Conservation (phyloP, 1,140 invertebrate genomes). For the Paracyclopina nana region DNA sequence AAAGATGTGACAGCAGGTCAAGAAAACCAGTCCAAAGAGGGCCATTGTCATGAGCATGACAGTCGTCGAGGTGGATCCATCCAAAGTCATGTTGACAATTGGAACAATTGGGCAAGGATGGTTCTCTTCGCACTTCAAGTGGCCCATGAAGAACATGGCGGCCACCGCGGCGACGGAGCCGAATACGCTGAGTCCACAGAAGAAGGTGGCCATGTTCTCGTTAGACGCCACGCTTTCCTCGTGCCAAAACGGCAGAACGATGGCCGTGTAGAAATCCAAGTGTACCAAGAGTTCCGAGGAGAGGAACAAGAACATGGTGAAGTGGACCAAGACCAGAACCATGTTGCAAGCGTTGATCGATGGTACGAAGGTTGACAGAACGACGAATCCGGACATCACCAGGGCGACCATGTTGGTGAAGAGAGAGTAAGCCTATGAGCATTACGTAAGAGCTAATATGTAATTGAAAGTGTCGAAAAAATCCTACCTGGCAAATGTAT, state of each 20-base stretch:
- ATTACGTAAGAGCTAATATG: no score
- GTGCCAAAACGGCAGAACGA: neutral
- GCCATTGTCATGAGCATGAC: neutral
- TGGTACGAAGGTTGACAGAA: neutral
- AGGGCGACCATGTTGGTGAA: neutral
- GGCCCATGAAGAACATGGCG: neutral
- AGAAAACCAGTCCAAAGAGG: neutral
- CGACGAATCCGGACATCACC: neutral
- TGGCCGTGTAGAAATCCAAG: slow-evolving; percentile 2
- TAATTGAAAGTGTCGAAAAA: no score
- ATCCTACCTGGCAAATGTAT: no score
- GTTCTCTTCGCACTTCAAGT: neutral
- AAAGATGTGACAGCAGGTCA: neutral
- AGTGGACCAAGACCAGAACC: neutral
- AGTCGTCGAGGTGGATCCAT: neutral
- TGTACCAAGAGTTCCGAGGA: neutral
- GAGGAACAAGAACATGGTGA: neutral
- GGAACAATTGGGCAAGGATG: neutral
- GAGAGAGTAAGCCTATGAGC: neutral
- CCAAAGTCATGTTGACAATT: neutral
- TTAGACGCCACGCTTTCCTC: neutral
- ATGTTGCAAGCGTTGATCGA: neutral
- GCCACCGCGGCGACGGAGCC: neutral
- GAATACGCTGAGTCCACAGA: neutral
- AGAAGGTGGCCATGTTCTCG: neutral